Evolutionary conservation across 2,797 vertebrate species (phyloP).

Genomic region (Pangasius larnaudii): DNA sequence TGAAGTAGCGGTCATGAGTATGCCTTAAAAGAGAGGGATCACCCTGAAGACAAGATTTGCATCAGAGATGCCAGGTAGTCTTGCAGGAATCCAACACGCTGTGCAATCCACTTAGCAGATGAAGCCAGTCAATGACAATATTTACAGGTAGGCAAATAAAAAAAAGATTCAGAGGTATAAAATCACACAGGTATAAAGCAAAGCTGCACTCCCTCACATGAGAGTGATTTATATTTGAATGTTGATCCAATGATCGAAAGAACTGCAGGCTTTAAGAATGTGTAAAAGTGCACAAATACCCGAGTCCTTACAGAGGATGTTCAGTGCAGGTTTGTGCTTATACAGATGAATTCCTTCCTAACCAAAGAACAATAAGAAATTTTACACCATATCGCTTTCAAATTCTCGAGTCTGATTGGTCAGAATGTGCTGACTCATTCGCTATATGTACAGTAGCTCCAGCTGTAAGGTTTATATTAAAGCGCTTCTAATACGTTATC

Average conservation of each 20-base stretch:
- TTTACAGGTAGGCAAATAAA: conserved; percentile 14
- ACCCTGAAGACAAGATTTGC: conserved; percentile 22
- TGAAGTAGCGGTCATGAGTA: conserved; percentile 2
- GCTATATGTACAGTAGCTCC: not conserved
- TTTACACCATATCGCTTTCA: not conserved
- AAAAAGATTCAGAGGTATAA: conserved; percentile 14
- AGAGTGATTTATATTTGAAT: not conserved
- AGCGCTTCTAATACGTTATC: not conserved
- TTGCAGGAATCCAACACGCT: not conserved
- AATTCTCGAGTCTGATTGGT: not conserved
- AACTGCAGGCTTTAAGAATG: not conserved
- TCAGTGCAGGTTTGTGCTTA: not conserved
- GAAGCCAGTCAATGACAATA: conserved; percentile 22
- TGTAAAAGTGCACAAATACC: not conserved
- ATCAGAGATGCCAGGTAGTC: conserved; percentile 18
- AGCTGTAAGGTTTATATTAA: too few species aligned
- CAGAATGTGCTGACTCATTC: not conserved
- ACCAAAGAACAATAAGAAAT: not conserved
- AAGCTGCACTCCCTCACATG: not conserved
- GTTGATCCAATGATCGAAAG: not conserved
- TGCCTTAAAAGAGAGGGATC: not conserved
- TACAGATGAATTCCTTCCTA: not conserved
- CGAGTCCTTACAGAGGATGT: not conserved
- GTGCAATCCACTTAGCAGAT: conserved; percentile 36
- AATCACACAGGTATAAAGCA: not conserved